A percentile compares a stretch with the other conserved stretches of the same genome.
phyloP scores from a whole-genome alignment of 2,113 vertebrate genomes.

The Damaliscus lunatus region DNA sequence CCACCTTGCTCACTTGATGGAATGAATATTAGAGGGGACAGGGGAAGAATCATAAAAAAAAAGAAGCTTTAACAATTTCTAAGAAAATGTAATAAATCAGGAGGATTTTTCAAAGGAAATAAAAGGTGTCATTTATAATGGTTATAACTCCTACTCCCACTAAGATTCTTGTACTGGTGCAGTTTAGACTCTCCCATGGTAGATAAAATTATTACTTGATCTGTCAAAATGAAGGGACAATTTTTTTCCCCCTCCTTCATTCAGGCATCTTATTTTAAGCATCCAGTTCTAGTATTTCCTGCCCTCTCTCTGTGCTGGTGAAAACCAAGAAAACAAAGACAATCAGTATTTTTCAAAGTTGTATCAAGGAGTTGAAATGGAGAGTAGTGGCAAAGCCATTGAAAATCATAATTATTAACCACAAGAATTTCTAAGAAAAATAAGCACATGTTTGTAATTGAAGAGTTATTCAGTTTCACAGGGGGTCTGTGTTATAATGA shows the following conservation, averaged over 20 bases:
- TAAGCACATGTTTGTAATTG: slow-evolving; percentile 13
- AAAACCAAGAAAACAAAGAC: slow-evolving; percentile 38
- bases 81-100: slow-evolving; percentile 83
- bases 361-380: slow-evolving; percentile 22
- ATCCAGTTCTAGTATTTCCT: neutral
- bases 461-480: slow-evolving; percentile 73
- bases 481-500: slow-evolving; percentile 72
- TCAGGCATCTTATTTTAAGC: neutral
- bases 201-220: slow-evolving; percentile 81
- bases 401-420: slow-evolving; percentile 26
- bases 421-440: slow-evolving; percentile 36
- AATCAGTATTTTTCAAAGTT: neutral
- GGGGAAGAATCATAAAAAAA: slow-evolving; percentile 75
- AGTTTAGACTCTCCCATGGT: slow-evolving; percentile 78
- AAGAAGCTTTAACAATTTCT: slow-evolving; percentile 81
- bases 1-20: slow-evolving; percentile 65
- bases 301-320: neutral
- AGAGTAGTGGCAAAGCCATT: neutral
- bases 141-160: slow-evolving; percentile 76
- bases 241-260: slow-evolving; percentile 45
- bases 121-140: slow-evolving; percentile 81
- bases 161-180: slow-evolving; percentile 78
- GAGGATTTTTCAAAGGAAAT: slow-evolving; percentile 81
- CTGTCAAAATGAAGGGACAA: slow-evolving; percentile 78
- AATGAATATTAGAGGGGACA: slow-evolving; percentile 66